Conservation (phyloP, 2,888 invertebrate species). For the Coelopa pilipes region DNA sequence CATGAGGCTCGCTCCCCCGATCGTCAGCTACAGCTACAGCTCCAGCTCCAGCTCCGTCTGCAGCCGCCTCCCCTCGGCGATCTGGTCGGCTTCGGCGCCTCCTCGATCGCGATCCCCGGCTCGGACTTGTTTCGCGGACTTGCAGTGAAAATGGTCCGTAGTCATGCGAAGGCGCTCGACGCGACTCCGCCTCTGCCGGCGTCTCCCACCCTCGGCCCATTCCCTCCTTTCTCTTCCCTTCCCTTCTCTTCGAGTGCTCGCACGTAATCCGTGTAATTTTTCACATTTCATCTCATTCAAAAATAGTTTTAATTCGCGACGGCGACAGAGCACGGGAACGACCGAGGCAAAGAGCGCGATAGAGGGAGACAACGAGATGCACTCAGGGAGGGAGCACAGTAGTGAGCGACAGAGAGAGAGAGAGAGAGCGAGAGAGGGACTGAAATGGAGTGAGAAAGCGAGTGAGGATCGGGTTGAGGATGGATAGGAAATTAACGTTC, state of each 20-base stretch:
- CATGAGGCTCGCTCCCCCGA: neutral
- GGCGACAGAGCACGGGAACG: neutral
- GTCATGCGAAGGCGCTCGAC: constrained; percentile 13
- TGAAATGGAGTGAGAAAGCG: too few relatives aligned
- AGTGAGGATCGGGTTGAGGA: too few relatives aligned
- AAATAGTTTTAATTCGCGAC: neutral
- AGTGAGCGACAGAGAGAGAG: too few relatives aligned
- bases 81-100: neutral
- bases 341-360: too few relatives aligned
- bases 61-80: neutral
- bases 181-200: neutral
- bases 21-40: neutral
- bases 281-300: constrained; percentile 25
- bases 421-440: too few relatives aligned
- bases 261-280: constrained; percentile 26
- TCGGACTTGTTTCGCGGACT: constrained; percentile 23
- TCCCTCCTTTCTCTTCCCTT: neutral
- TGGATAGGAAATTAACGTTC: too few relatives aligned
- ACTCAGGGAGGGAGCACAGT: too few relatives aligned
- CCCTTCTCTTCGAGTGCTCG: too few relatives aligned
- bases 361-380: too few relatives aligned
- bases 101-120: neutral
- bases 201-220: too few relatives aligned
- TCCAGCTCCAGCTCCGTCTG: neutral
- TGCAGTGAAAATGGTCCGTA: constrained; percentile 4